Evolutionary conservation across 2,113 vertebrate species (phyloP).

Genomic region (Todiramphus chloris): DNA sequence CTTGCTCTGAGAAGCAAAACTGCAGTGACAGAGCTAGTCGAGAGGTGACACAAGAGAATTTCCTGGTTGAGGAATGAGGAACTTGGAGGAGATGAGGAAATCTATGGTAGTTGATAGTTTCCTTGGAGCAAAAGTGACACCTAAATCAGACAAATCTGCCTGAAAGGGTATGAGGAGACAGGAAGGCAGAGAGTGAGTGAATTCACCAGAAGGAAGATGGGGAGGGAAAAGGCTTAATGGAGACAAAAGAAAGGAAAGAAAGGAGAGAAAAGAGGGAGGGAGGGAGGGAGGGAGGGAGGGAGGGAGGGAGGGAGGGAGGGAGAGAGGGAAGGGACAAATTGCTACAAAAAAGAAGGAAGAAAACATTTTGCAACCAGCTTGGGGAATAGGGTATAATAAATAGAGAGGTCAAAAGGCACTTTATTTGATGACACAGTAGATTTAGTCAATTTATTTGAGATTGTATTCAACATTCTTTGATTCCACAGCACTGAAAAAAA

Average conservation of each 20-base stretch:
- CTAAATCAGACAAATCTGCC: neutral
- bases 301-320: neutral
- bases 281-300: neutral
- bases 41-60: neutral
- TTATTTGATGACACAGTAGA: rapidly evolving
- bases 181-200: neutral
- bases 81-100: neutral
- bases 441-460: neutral
- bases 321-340: neutral
- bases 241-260: neutral
- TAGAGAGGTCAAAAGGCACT: neutral
- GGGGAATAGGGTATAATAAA: neutral
- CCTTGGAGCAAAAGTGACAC: neutral
- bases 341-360: neutral
- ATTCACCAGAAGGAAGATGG: neutral
- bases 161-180: neutral
- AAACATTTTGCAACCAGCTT: neutral
- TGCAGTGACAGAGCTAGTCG: neutral
- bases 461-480: neutral
- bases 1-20: neutral
- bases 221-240: neutral
- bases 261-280: neutral
- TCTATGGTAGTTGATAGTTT: neutral
- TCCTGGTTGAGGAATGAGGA: neutral
- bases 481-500: neutral